Percentiles rank a stretch among this genome's conserved stretches.
Evolutionary conservation across 2,797 vertebrate species (phyloP).

Genomic region (Cynodonichthys magdalenae): DNA sequence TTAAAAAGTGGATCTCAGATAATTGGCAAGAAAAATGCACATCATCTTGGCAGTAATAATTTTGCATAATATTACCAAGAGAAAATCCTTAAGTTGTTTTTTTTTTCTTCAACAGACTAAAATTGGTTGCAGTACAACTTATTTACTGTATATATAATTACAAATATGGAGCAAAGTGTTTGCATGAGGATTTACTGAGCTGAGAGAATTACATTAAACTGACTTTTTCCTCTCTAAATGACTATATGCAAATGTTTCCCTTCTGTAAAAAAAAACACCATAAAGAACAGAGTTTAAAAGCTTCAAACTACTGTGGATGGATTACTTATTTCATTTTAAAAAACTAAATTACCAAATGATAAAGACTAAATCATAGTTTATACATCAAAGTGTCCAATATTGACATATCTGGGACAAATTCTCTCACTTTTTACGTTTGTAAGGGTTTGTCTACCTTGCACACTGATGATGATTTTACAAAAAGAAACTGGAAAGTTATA

Average conservation of each 20-base stretch:
- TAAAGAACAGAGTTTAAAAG: not conserved
- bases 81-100: constrained; percentile 9
- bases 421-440: not conserved
- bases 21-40: constrained; percentile 27
- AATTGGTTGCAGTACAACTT: constrained; percentile 8
- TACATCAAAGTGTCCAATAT: no score
- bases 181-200: not conserved
- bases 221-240: not conserved
- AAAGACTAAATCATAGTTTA: not conserved
- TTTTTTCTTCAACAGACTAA: not conserved
- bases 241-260: not conserved
- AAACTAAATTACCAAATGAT: not conserved
- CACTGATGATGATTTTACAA: not conserved
- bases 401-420: not conserved
- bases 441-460: no score
- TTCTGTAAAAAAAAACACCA: not conserved
- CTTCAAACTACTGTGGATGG: not conserved
- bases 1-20: constrained; percentile 27
- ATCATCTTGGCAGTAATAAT: constrained; percentile 21
- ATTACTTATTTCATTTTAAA: not conserved
- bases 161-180: not conserved
- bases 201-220: constrained; percentile 1
- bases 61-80: constrained; percentile 4
- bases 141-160: not conserved
- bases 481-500: not conserved